Evolutionary conservation across 2,797 vertebrate genomes (phyloP).

Genomic region (Acipenser oxyrinchus): DNA sequence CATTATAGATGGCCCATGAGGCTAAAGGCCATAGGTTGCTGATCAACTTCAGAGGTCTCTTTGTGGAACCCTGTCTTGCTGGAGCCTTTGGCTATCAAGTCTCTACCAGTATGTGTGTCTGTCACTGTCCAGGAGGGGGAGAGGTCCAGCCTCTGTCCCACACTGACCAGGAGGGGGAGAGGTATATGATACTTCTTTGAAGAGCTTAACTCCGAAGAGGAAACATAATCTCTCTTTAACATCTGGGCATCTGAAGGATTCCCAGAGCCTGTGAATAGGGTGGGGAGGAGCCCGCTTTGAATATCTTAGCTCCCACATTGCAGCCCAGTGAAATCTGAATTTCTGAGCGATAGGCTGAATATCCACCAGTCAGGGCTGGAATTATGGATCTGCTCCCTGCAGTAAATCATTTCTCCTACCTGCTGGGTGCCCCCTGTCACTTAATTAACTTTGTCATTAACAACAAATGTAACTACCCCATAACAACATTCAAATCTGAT

Average conservation of each 20-base stretch:
- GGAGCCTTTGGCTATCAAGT: too few species aligned
- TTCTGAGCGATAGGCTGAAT: slow-evolving; percentile 56
- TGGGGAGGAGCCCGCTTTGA: slow-evolving; percentile 46
- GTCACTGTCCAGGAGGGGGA: slow-evolving; percentile 29
- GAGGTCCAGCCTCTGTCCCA: too few species aligned
- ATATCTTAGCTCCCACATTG: slow-evolving; percentile 66
- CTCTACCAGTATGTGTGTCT: slow-evolving; percentile 26
- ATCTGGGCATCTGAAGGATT: slow-evolving; percentile 54
- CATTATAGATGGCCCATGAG: slow-evolving; percentile 12
- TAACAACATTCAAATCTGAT: too few species aligned
- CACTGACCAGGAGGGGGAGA: slow-evolving; percentile 61
- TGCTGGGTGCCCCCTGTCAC: slow-evolving; percentile 27
- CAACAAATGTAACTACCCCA: too few species aligned
- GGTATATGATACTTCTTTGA: slow-evolving; percentile 70
- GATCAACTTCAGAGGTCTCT: neutral
- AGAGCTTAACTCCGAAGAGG: slow-evolving; percentile 68
- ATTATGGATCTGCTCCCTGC: slow-evolving; percentile 54
- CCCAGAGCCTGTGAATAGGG: slow-evolving; percentile 48
- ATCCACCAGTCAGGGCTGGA: slow-evolving; percentile 52
- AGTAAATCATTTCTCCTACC: slow-evolving; percentile 41
- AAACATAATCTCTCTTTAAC: slow-evolving; percentile 73
- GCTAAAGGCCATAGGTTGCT: slow-evolving; percentile 9
- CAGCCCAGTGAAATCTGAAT: slow-evolving; percentile 65
- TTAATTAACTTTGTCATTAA: too few species aligned
- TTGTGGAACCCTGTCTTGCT: too few species aligned